These are phyloP conservation scores for Drosophila seguyi DNA, from an alignment of 1,140 invertebrate genomes.

Conservation along the genomic window DNA sequence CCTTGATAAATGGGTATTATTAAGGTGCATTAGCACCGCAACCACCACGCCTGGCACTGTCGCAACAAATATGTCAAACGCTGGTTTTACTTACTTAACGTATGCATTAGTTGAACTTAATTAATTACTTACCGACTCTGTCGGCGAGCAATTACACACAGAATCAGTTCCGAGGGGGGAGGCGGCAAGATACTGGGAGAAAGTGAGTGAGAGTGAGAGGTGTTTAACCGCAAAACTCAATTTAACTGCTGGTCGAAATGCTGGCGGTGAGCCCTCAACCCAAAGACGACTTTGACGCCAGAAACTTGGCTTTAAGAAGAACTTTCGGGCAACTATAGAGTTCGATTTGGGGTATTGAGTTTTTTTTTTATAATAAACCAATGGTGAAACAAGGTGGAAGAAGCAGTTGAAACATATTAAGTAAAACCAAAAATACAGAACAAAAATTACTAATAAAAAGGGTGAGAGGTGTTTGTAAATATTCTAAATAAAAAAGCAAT, in stretches of 20 bases:
- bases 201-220: not conserved
- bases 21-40: slow-evolving; percentile 28
- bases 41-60: slow-evolving; percentile 15
- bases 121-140: slow-evolving; percentile 39
- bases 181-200: not conserved
- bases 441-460: too few species aligned
- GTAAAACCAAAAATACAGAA: too few species aligned
- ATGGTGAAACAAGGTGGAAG: not conserved
- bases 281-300: slow-evolving; percentile 10
- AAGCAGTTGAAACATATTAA: too few species aligned
- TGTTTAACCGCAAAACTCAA: slow-evolving; percentile 39
- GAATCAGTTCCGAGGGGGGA: slow-evolving; percentile 4
- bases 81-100: slow-evolving; percentile 38
- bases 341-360: slow-evolving; percentile 1
- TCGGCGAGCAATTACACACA: slow-evolving; percentile 32
- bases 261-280: slow-evolving; percentile 15
- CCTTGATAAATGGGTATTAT: slow-evolving; percentile 45
- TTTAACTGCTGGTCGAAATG: slow-evolving; percentile 22
- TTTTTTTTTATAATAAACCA: not conserved
- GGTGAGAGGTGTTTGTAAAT: not conserved
- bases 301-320: not conserved
- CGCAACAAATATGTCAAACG: slow-evolving; percentile 52
- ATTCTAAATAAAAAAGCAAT: not conserved
- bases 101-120: slow-evolving; percentile 46
- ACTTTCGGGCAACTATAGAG: not conserved